Conservation (phyloP, 1,140 invertebrate genomes). For the Solenopsis fugax region DNA sequence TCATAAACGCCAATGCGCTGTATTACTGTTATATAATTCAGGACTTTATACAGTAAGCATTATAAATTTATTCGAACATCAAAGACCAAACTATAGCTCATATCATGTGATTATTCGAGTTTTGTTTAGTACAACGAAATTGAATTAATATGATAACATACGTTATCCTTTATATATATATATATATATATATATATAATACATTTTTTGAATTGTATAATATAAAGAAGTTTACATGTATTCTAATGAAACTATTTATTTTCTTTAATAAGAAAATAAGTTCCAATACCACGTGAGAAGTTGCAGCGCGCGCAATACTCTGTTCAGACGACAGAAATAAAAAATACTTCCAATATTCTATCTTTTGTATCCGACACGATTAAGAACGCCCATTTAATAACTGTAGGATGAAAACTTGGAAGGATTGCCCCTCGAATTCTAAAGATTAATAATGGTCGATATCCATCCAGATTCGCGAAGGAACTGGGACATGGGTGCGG, state of each 20-base stretch:
- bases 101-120: neutral
- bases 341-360: conserved; percentile 69
- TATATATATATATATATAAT: neutral
- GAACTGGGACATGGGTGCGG: conserved; percentile 35
- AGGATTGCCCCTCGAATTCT: conserved; percentile 61
- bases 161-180: neutral
- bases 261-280: conserved; percentile 8
- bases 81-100: conserved; percentile 1
- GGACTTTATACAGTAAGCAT: neutral
- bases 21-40: conserved; percentile 34
- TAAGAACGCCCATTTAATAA: conserved; percentile 73
- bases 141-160: neutral
- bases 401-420: conserved; percentile 72
- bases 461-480: conserved; percentile 67
- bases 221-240: neutral
- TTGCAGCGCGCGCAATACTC: conserved; percentile 14
- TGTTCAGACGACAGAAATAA: conserved; percentile 45
- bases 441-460: conserved; percentile 74
- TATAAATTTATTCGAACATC: conserved; percentile 20
- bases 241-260: conserved; percentile 3
- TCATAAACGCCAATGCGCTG: neutral
- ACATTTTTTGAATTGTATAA: neutral
- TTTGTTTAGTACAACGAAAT: neutral
- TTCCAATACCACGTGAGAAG: conserved; percentile 8
- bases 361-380: conserved; percentile 52